Evolutionary conservation across 1,140 invertebrate genomes (phyloP).

Genomic region (Lanistes nyassanus): DNA sequence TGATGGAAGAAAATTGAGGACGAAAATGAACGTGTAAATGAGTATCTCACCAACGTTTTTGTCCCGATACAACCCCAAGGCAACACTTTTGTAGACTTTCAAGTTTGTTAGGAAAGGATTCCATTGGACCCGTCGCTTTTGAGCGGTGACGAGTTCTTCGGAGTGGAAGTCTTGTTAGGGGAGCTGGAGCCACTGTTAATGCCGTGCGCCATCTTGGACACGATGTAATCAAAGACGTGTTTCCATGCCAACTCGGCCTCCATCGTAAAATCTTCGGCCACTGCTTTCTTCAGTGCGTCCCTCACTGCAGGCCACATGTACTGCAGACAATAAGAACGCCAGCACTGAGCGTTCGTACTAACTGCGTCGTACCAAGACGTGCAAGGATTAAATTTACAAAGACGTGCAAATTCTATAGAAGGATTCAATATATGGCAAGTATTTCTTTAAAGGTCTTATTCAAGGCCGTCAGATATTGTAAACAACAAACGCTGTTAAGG

Average conservation of each 20-base stretch:
- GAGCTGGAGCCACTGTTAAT: slow-evolving; percentile 17
- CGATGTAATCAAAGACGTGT: slow-evolving; percentile 52
- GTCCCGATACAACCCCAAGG: neutral
- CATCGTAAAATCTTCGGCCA: slow-evolving; percentile 44
- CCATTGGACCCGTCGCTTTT: slow-evolving; percentile 5
- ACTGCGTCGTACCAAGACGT: too few species aligned
- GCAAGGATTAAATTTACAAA: too few species aligned
- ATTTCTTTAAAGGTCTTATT: too few species aligned
- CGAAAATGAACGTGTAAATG: neutral
- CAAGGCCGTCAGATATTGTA: too few species aligned
- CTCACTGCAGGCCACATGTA: slow-evolving; percentile 52
- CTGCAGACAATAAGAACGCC: slow-evolving; percentile 42
- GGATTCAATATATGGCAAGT: too few species aligned
- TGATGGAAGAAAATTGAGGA: neutral
- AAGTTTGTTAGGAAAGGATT: neutral
- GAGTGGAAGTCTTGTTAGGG: slow-evolving; percentile 1
- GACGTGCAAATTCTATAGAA: too few species aligned
- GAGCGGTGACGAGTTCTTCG: neutral
- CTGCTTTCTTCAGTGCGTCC: slow-evolving; percentile 41
- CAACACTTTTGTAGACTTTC: neutral
- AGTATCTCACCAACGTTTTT: neutral
- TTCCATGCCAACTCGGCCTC: slow-evolving; percentile 49
- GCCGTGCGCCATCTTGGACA: slow-evolving; percentile 43
- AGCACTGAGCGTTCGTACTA: too few species aligned
- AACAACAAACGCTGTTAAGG: too few species aligned